These are phyloP conservation scores for Sus cebifrons DNA, from an alignment of 2,797 vertebrate species.

Conservation along the genomic window DNA sequence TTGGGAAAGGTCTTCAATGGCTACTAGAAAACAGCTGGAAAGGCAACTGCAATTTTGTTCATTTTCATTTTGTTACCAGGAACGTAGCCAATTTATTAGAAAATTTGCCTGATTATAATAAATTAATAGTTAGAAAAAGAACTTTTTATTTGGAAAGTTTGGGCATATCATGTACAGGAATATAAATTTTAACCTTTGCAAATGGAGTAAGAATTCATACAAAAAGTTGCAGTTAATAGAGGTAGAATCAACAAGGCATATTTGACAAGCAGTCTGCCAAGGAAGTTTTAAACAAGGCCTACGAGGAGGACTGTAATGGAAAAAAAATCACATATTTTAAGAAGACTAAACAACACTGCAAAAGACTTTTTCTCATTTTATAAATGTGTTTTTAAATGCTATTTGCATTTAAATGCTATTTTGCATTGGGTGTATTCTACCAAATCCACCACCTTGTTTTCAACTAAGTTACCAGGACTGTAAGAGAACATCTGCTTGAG, in stretches of 20 bases:
- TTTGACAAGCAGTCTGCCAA: neutral
- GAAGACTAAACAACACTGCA: neutral
- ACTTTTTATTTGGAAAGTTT: neutral
- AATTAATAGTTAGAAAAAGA: conserved; percentile 21
- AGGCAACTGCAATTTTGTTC: neutral
- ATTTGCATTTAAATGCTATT: neutral
- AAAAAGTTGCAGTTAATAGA: neutral
- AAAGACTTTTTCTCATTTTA: neutral
- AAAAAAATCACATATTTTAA: neutral
- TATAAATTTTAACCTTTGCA: neutral
- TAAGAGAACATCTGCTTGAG: neutral
- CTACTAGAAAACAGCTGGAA: neutral
- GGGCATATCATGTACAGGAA: neutral
- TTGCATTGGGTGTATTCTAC: neutral
- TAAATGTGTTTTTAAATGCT: neutral
- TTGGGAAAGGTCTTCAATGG: neutral
- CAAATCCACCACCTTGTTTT: conserved; percentile 23
- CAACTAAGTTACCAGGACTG: neutral
- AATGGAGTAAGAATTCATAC: neutral
- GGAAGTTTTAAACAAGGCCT: neutral
- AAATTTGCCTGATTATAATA: conserved; percentile 24
- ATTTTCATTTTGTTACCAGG: neutral
- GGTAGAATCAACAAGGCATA: neutral
- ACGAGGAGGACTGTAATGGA: neutral
- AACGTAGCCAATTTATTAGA: neutral